Conservation (phyloP, 2,888 invertebrate species). For the Xylocampa areola region DNA sequence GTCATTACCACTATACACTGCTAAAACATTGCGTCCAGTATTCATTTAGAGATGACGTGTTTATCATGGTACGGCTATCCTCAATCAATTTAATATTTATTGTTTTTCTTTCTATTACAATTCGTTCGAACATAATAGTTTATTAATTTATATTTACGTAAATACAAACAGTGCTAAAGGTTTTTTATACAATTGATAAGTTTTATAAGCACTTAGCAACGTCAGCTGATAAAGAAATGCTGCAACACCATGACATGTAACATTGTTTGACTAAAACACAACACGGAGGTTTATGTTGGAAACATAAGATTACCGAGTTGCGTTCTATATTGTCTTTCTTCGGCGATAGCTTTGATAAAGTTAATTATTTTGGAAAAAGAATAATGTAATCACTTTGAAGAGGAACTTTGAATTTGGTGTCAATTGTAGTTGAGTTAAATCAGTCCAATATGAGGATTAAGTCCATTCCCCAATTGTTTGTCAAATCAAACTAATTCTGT, state of each 20-base stretch:
- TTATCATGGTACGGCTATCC: slow-evolving; percentile 2
- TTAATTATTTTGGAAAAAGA: slow-evolving; percentile 46
- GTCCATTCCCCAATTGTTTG: slow-evolving; percentile 3
- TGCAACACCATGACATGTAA: slow-evolving; percentile 38
- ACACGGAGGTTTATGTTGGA: slow-evolving; percentile 25
- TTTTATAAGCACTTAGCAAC: background rate
- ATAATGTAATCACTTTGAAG: slow-evolving; percentile 42
- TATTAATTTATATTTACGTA: too few species aligned
- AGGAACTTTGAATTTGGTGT: slow-evolving; percentile 37
- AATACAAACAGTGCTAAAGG: background rate
- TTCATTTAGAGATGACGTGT: slow-evolving; percentile 30
- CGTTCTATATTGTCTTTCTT: slow-evolving; percentile 36
- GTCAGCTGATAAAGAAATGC: slow-evolving; percentile 26
- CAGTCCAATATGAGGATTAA: slow-evolving; percentile 17
- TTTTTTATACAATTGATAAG: background rate
- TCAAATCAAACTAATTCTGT: too few species aligned
- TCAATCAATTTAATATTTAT: background rate
- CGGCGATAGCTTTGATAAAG: slow-evolving; percentile 40
- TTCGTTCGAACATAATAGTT: background rate
- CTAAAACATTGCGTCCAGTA: slow-evolving; percentile 21
- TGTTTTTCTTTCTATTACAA: background rate
- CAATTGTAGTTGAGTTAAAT: slow-evolving; percentile 22
- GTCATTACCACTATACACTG: slow-evolving; percentile 34
- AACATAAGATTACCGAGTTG: slow-evolving; percentile 30
- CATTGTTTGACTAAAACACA: slow-evolving; percentile 31